Percentiles rank a stretch among this genome's conserved stretches.
These are phyloP conservation scores for Ochotona curzoniae DNA, from an alignment of 2,113 vertebrate genomes.

Conservation along the genomic window DNA sequence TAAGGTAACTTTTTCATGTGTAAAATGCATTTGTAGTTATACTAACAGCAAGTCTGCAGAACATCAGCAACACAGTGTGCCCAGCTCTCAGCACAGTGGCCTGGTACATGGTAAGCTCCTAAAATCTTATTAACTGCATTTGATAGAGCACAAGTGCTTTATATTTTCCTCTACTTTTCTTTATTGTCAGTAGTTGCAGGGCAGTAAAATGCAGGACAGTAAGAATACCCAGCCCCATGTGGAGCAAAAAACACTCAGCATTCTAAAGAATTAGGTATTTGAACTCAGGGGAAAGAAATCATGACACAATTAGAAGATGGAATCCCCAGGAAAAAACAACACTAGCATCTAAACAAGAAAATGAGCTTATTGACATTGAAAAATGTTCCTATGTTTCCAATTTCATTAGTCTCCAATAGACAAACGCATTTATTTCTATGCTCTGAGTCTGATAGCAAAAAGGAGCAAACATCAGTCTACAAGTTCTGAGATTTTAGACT, in stretches of 20 bases:
- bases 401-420: slow-evolving; percentile 80
- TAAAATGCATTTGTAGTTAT: slow-evolving; percentile 8
- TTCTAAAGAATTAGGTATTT: neutral
- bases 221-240: neutral
- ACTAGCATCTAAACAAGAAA: slow-evolving; percentile 72
- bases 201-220: slow-evolving; percentile 37
- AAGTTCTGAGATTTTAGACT: slow-evolving; percentile 72
- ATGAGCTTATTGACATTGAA: slow-evolving; percentile 73
- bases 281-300: neutral
- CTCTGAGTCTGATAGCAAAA: slow-evolving; percentile 77
- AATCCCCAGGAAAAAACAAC: slow-evolving; percentile 70
- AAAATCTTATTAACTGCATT: neutral
- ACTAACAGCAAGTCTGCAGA: neutral
- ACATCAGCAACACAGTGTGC: neutral
- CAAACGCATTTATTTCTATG: slow-evolving; percentile 79
- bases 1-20: neutral
- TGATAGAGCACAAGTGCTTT: neutral
- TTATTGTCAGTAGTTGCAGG: neutral
- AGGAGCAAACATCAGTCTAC: slow-evolving; percentile 74
- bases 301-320: slow-evolving; percentile 72
- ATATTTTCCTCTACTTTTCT: neutral
- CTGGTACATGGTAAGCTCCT: neutral
- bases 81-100: neutral
- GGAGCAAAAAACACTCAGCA: neutral
- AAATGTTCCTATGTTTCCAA: slow-evolving; percentile 78